Base-by-base conservation (phyloP, 1,140 invertebrate genomes). In the Pogonomyrmex barbatus region DNA sequence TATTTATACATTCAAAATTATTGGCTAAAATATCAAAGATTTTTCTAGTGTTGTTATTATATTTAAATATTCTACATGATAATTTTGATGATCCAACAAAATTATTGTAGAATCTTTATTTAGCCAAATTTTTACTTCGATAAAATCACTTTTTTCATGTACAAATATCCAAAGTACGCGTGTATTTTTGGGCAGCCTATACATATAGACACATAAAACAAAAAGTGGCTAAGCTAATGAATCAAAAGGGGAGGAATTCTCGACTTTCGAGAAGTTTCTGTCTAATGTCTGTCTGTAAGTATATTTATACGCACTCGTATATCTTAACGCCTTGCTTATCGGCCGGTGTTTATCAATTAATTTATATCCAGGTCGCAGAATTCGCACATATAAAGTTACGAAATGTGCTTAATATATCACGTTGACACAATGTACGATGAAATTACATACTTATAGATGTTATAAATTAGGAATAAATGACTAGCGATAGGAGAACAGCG, bases 291-390 rank as follows among this genome's bases (percentile, higher is more conserved):
- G 14, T 65, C n/a, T 85, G 4, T 63, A 45, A 63, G 42, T 84
- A 62, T n/a, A 77, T 60, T 42, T 47, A 68, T 54, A 12, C n/a
- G 24, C 50, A 45, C 12, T 67, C 62, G 36, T 33, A 17, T 54
- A 81, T 73, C 68, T 73, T 82, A 82, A 82, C 79, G 79, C 42
- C 79, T 82, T 82, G 79, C 67, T 82, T 82, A 73, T 33, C 79
- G 79, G 39, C 67, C 50, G 77, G 77, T 30, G 52, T 45, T 58
- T 71, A 60, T 47, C 52, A 47, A 8, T 82, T 58, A n/a, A 71
- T 71, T 73, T 54, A 30, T 67, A 60, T 60, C 5, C 78, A 73
- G n/a, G 47, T 71, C 52, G 47, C 79, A 73, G 60, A 73, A 73
- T 73, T 82, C 54, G 50, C 67, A 60, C 42, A 33, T 73, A 58